Evolutionary conservation across 2,797 vertebrate genomes (phyloP), one percentile per base, ranked within the genome.

Genomic region (Cheirogaleus major): DNA sequence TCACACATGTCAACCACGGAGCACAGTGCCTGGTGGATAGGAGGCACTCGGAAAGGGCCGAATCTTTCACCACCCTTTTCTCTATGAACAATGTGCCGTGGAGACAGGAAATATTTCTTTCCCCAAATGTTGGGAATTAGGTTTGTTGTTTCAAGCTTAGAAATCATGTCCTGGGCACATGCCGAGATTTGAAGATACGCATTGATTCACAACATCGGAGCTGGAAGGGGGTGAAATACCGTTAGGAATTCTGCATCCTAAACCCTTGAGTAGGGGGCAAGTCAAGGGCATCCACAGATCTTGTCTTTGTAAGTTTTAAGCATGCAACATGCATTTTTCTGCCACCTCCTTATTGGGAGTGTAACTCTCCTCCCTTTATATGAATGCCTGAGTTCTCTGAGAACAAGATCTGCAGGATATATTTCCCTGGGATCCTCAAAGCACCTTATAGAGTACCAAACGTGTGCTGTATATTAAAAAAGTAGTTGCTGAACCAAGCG

Each of bases 1-100:
- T 25, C 48, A 2, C 27, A 20, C 11, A 0, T 2, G 0, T 7
- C 18, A 4, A 5, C 41, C 1, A 0, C 0, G 10, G 14, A 15
- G 2, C 50, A 2, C n/a, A 1, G 17, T 3, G 20, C 25, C 35
- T 35, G 15, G 30, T n/a, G 20, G 38, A 2, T 15, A 27, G n/a
- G 35, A 43, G 15, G 35, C 10, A 2, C 63, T 41, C 43, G 2
- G n/a, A 1, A 30, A 57, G 55, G 0, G 1, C 5, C 23, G 17
- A 32, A 65, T 75, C 27, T 1, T 7, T n/a, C 45, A 2, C 7
- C 32, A 4, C 20, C 25, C n/a, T 14, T 45, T 30, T 41, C 35
- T 30, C 57, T 57, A 0, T 27, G 43, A 61, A 43, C 15, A 1
- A 10, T 2, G 5, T 17, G 38, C 55, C 9, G 1, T 10, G 48